Evolutionary conservation across 92 coral and sea anemone species (phyloP), one percentile per base, ranked within the genome.

Genomic region (Paramuricea clavata): DNA sequence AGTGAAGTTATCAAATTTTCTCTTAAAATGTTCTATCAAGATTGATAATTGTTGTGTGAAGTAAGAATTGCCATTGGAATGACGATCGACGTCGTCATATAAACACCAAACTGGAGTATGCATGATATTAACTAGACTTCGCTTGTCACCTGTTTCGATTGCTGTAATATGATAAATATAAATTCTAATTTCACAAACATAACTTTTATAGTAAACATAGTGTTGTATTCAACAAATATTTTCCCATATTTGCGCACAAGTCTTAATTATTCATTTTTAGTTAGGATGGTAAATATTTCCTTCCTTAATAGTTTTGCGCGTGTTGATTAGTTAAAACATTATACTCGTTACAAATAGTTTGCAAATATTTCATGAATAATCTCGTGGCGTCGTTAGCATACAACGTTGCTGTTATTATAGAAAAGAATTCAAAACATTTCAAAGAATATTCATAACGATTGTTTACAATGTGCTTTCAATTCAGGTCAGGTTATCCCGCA

Each of bases 381-480:
- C 5, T 60, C 68, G 5, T 60, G 33, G 68, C 22, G 72, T 65
- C 41, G 41, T 12, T 54, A 17, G 27, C 62, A 21, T 21, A 65
- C 39, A 12, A 65, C 22, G 6, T 0, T 65, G 16, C 23, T 65
- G 23, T 65, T 65, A 65, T 65, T 27, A 28, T 65, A 28, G 12
- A 65, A 65, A 65, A 65, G 72, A 65, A 65, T 65, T 65, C 72
- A 31, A 65, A 65, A 65, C 72, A 65, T 31, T 65, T 31, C 31
- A 0, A 30, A 12, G 28, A 65, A 19, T 31, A 65, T 28, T 31
- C 72, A 31, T 5, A 65, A 13, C 28, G 72, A 13, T 31, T 33
- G 17, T 11, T 65, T 3, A 16, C 5, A 60, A 60, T 26, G 31
- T 31, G 39, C 22, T 16, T 65, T 19, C 17, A 19, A 28, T 65